Evolutionary conservation across 2,888 invertebrate species (phyloP), one percentile per base, ranked within the genome.

Genomic region (Amorpha juglandis): DNA sequence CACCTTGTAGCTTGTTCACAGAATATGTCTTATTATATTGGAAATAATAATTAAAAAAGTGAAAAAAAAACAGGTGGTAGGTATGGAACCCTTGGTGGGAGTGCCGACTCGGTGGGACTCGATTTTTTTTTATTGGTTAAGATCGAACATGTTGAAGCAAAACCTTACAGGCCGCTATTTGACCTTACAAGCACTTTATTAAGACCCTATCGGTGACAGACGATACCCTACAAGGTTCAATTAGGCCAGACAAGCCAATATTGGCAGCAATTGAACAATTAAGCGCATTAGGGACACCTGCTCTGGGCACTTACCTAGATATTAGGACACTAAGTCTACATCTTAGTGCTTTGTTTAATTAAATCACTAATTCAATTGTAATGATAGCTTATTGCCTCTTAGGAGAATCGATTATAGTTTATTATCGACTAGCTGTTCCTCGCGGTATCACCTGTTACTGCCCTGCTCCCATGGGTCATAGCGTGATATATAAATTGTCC

Each of bases 211-310:
- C 12, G 6, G 11, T 58, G 38, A 42, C 12, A n/a, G n/a, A 55
- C 27, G 27, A 35, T n/a, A 7, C 19, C 1, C 42, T n/a, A 21
- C 16, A 58, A 19, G 12, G 38, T 19, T 42, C 58, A 58, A 58
- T 58, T 58, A 58, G 58, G 58, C n/a, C 42, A 8, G 38, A 58
- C 58, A 19, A 50, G 9, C 50, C 19, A 58, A 58, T 55, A 55
- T 58, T 58, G 42, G 58, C 42, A 42, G 35, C 55, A 55, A 19
- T 58, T 58, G 38, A 16, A 58, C 42, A 38, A 58, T 58, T 58
- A 58, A 6, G 16, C 19, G 12, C 58, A 58, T 58, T 58, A 58
- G 6, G 6, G 38, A 42, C 58, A 58, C 58, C 58, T 58, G 58
- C 16, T 38, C 58, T 16, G 19, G n/a, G 3, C 42, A 58, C 38